phyloP scores from a whole-genome alignment of 2,888 invertebrate species.

The Norana najaformis region DNA sequence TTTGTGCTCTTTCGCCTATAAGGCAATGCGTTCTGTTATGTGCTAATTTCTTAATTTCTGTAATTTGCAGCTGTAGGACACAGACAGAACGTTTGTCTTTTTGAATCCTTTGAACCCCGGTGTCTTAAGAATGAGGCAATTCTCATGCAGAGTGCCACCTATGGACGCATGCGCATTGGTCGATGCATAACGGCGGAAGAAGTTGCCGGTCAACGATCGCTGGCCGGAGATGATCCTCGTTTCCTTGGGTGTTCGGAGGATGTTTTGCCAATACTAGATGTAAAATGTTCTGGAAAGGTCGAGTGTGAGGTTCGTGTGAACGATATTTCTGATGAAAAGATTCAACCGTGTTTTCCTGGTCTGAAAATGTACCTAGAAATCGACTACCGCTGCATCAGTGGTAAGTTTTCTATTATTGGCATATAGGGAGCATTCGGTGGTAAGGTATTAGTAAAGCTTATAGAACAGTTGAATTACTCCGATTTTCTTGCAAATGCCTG shows the following conservation, averaged over 20 bases:
- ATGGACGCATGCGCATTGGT: constrained; percentile 33
- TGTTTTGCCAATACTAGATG: constrained; percentile 26
- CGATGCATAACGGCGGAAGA: constrained; percentile 30
- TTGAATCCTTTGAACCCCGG: constrained; percentile 27
- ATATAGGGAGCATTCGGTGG: neutral
- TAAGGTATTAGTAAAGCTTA: neutral
- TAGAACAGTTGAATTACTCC: neutral
- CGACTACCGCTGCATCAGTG: constrained; percentile 32
- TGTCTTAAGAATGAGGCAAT: constrained; percentile 31
- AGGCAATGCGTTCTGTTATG: too few relatives aligned
- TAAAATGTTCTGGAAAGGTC: constrained; percentile 28
- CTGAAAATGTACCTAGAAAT: constrained; percentile 31
- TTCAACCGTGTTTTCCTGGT: constrained; percentile 25
- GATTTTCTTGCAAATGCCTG: too few relatives aligned
- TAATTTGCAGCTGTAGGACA: neutral
- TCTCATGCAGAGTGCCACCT: constrained; percentile 29
- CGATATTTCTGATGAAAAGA: constrained; percentile 22
- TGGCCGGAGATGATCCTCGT: neutral
- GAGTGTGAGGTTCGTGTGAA: constrained; percentile 22
- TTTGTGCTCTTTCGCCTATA: too few relatives aligned
- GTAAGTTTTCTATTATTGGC: neutral
- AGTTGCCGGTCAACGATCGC: neutral
- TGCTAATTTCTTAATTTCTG: too few relatives aligned
- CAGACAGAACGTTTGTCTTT: neutral
- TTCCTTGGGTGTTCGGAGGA: constrained; percentile 31